Conservation (phyloP, 2,113 vertebrate species). For the Urocynchramus pylzowi region DNA sequence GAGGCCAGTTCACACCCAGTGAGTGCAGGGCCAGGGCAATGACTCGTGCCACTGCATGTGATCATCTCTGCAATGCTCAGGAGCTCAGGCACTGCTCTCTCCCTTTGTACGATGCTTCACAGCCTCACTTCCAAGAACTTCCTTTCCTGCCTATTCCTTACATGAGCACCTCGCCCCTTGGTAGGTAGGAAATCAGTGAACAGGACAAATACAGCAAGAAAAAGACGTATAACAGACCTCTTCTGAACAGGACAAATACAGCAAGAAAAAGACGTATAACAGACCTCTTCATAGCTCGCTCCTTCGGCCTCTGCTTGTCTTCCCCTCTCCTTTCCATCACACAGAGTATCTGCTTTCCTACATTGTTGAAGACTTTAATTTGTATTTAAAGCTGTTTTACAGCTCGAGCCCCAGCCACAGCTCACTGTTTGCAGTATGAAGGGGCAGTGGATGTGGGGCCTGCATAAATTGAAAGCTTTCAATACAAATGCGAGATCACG, state of each 20-base stretch:
- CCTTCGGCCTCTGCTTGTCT: accelerated
- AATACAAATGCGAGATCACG: not conserved
- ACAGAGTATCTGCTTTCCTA: not conserved
- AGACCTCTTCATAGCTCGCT: not conserved
- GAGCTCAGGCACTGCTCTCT: not conserved
- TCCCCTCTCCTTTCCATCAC: not conserved
- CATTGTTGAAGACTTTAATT: not conserved
- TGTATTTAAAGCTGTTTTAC: not conserved
- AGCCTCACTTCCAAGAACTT: not conserved
- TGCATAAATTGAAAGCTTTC: not conserved
- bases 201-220: not conserved
- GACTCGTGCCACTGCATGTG: not conserved
- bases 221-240: not conserved
- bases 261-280: not conserved
- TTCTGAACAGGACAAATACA: not conserved
- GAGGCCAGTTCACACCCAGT: not conserved
- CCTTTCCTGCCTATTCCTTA: not conserved
- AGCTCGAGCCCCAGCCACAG: not conserved
- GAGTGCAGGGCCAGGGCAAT: not conserved
- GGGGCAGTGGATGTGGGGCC: not conserved
- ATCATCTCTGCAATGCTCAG: not conserved
- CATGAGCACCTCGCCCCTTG: not conserved
- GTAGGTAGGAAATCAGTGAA: not conserved
- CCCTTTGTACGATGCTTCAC: not conserved
- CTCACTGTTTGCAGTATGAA: not conserved